These are phyloP conservation scores for Tetragonisca angustula DNA, from an alignment of 2,888 invertebrate genomes.

Conservation along the genomic window DNA sequence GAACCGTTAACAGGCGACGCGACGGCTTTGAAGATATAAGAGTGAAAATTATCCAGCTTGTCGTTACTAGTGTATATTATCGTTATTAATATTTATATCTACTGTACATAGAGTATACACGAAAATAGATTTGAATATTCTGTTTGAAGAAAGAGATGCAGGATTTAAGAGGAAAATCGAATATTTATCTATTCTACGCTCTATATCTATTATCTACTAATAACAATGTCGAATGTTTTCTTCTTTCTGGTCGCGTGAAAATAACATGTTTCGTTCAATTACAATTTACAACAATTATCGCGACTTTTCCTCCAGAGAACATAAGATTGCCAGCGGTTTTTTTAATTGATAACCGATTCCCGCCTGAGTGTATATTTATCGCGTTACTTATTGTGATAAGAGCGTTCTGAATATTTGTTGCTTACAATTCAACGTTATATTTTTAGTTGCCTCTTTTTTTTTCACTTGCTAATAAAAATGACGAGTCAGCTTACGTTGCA, in stretches of 20 bases:
- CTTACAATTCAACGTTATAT: neutral
- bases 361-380: neutral
- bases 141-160: neutral
- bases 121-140: neutral
- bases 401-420: neutral
- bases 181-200: neutral
- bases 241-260: neutral
- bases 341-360: constrained; percentile 25
- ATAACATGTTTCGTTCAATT: neutral
- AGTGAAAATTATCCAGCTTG: neutral
- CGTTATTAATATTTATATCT: neutral
- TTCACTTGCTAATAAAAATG: neutral
- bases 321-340: neutral
- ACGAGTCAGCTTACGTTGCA: neutral
- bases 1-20: neutral
- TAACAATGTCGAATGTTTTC: no score
- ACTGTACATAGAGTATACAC: neutral
- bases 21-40: neutral
- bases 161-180: neutral
- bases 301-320: neutral
- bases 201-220: no score
- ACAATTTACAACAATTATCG: constrained; percentile 12
- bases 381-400: constrained; percentile 26
- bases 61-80: neutral
- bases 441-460: neutral